Percentiles rank a stretch among this genome's conserved stretches.
Evolutionary conservation across 2,113 vertebrate species (phyloP).

Genomic region (Spheniscus mendiculus): DNA sequence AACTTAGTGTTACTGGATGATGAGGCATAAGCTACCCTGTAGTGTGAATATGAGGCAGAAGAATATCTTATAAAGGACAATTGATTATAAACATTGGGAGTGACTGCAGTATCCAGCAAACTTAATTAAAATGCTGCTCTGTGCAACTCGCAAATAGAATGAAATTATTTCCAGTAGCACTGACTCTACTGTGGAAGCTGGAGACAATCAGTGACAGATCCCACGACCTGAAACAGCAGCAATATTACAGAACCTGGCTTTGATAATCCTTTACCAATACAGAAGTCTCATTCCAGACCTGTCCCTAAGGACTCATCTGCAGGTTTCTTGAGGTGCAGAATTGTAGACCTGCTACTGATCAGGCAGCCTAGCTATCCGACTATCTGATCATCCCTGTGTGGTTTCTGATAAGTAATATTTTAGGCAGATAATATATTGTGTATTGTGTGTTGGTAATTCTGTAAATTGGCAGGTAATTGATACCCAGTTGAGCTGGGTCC

Average conservation of each 20-base stretch:
- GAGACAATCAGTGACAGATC: background rate
- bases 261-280: background rate
- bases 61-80: background rate
- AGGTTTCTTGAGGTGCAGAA: background rate
- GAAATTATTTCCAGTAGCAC: background rate
- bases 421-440: background rate
- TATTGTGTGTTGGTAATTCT: background rate
- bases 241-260: background rate
- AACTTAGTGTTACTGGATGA: background rate
- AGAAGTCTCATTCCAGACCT: background rate
- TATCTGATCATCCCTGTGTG: constrained; percentile 6
- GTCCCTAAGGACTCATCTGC: background rate
- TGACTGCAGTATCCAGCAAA: background rate
- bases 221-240: background rate
- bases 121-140: background rate
- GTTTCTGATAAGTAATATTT: constrained; percentile 21
- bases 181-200: background rate
- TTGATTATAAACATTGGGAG: background rate
- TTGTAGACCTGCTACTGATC: background rate
- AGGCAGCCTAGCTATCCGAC: background rate
- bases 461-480: constrained; percentile 48
- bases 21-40: background rate
- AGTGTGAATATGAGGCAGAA: background rate
- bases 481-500: background rate
- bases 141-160: background rate